Evolutionary conservation across 2,113 vertebrate genomes (phyloP).

Genomic region (Struthidea cinerea): DNA sequence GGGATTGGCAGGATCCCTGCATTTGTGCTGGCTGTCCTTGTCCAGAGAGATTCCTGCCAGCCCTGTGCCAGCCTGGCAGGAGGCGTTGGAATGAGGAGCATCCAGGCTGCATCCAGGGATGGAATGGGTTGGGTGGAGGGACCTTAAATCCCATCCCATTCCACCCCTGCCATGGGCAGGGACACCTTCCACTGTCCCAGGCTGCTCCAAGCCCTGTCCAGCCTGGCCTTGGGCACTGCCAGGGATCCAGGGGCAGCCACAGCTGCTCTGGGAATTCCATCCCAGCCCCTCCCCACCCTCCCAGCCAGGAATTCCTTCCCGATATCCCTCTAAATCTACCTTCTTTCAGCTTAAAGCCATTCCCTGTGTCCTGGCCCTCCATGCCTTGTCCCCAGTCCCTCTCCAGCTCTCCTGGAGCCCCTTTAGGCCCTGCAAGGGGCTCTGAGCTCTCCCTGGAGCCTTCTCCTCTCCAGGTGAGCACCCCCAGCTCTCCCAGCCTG

Average conservation of each 20-base stretch:
- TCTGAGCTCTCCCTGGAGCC: background rate
- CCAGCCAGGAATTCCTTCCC: background rate
- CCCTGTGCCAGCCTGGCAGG: background rate
- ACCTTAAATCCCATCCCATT: background rate
- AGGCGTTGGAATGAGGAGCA: background rate
- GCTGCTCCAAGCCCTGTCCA: too few relatives aligned
- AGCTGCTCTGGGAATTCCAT: background rate
- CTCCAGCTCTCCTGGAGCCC: background rate
- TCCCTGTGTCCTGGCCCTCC: background rate
- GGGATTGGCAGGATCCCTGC: background rate
- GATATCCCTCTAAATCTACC: background rate
- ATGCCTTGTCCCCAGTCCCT: background rate
- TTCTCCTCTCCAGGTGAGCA: background rate
- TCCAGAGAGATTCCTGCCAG: background rate
- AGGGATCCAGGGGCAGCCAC: background rate
- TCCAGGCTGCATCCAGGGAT: background rate
- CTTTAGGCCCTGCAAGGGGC: background rate
- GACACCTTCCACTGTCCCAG: background rate
- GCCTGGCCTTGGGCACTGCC: background rate
- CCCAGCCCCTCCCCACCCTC: accelerated
- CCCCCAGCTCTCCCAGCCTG: background rate
- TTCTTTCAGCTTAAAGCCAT: background rate
- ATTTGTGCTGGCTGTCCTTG: background rate
- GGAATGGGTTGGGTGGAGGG: background rate
- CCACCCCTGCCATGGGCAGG: background rate